These are phyloP conservation scores for Hyles vespertilio DNA, from an alignment of 1,140 invertebrate genomes.

Conservation along the genomic window DNA sequence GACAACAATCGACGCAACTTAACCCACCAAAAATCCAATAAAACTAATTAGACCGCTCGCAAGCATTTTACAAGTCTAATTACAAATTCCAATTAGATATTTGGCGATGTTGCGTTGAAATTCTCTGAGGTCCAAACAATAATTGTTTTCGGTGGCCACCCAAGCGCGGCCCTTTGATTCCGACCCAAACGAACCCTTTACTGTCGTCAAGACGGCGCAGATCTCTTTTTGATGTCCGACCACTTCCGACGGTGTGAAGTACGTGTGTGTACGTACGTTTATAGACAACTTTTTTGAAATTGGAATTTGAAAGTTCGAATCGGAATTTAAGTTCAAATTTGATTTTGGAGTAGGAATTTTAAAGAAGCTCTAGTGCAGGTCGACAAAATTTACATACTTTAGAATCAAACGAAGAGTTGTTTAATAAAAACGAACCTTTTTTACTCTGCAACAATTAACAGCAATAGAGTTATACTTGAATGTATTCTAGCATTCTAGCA, in stretches of 20 bases:
- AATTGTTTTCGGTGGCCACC: constrained; percentile 64
- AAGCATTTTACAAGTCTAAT: constrained; percentile 52
- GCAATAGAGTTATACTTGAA: too few relatives aligned
- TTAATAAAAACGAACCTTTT: too few relatives aligned
- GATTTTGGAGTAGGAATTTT: too few relatives aligned
- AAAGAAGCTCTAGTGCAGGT: too few relatives aligned
- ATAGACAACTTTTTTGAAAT: background rate
- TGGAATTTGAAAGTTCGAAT: too few relatives aligned
- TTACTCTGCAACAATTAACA: too few relatives aligned
- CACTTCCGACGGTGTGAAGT: constrained; percentile 57
- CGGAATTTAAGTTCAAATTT: too few relatives aligned
- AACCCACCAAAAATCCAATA: constrained; percentile 4
- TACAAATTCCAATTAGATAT: constrained; percentile 74
- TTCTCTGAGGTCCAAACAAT: constrained; percentile 59
- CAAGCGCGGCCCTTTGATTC: constrained; percentile 56
- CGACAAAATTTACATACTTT: too few relatives aligned
- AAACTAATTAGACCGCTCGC: constrained; percentile 54
- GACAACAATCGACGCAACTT: too few relatives aligned
- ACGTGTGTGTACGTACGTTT: constrained; percentile 27
- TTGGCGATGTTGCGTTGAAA: constrained; percentile 52
- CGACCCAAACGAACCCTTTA: constrained; percentile 10
- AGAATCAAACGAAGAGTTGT: too few relatives aligned
- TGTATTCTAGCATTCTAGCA: too few relatives aligned
- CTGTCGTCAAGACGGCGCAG: constrained; percentile 27
- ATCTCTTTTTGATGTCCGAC: constrained; percentile 66